phyloP scores from a whole-genome alignment of 2,888 invertebrate species.

The Eudemis profundana region DNA sequence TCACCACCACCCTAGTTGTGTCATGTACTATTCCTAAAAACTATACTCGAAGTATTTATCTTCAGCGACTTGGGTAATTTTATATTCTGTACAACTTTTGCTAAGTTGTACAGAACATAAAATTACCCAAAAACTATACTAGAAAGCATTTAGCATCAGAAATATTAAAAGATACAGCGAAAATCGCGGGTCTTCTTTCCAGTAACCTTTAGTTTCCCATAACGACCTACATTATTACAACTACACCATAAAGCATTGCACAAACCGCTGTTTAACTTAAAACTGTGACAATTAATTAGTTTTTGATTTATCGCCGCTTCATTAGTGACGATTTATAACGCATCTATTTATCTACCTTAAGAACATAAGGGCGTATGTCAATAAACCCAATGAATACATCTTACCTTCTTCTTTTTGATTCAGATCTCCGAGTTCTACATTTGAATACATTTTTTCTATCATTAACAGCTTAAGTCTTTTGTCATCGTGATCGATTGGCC shows the following conservation, averaged over 20 bases:
- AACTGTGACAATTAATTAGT: slow-evolving; percentile 55
- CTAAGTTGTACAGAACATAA: no score
- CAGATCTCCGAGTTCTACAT: slow-evolving; percentile 21
- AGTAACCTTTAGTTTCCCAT: not conserved
- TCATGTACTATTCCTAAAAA: no score
- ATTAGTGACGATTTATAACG: slow-evolving; percentile 49
- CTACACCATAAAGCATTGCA: slow-evolving; percentile 9
- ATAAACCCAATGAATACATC: not conserved
- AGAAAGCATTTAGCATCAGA: not conserved
- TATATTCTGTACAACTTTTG: no score
- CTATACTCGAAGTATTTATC: no score
- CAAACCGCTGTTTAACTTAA: slow-evolving; percentile 46
- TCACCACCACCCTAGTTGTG: no score
- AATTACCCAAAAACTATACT: no score
- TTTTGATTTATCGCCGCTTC: slow-evolving; percentile 55
- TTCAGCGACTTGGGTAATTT: no score
- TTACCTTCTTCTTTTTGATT: not conserved
- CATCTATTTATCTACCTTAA: slow-evolving; percentile 10
- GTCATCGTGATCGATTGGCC: slow-evolving; percentile 62
- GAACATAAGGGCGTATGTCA: not conserved
- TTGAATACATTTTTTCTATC: slow-evolving; percentile 33
- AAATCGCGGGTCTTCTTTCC: not conserved
- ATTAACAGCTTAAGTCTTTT: slow-evolving; percentile 50
- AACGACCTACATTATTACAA: not conserved
- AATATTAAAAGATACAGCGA: not conserved